Evolutionary conservation across 2,888 invertebrate genomes (phyloP).

Genomic region (Oxyscelio sp.): DNA sequence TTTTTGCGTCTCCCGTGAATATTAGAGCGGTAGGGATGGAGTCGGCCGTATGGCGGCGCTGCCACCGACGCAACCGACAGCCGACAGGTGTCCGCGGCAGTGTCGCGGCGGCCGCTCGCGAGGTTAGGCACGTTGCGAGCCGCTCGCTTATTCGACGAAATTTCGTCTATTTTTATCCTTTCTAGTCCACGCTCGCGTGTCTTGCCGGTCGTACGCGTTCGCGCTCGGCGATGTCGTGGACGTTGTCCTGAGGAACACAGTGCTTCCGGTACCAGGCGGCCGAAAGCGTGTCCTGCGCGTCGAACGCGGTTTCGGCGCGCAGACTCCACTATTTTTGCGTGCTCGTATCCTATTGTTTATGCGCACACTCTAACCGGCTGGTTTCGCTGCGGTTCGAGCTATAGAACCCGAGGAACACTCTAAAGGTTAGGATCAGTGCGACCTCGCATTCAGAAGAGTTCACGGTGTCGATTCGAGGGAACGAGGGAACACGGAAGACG

Average conservation of each 20-base stretch:
- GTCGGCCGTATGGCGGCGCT: slow-evolving; percentile 82
- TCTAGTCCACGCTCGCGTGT: slow-evolving; percentile 27
- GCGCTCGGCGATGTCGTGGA: slow-evolving; percentile 36
- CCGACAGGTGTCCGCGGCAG: slow-evolving; percentile 88
- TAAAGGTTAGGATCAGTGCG: slow-evolving; percentile 35
- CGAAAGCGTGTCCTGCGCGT: slow-evolving; percentile 60
- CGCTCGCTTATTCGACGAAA: slow-evolving; percentile 71
- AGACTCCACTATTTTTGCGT: slow-evolving; percentile 76
- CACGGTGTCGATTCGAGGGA: slow-evolving; percentile 52
- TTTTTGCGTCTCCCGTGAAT: slow-evolving; percentile 55
- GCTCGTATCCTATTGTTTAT: slow-evolving; percentile 23
- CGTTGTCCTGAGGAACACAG: slow-evolving; percentile 22
- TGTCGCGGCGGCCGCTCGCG: slow-evolving; percentile 88
- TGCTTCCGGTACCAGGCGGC: slow-evolving; percentile 43
- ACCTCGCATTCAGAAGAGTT: slow-evolving; percentile 18
- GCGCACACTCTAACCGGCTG: slow-evolving; percentile 42
- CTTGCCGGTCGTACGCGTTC: slow-evolving; percentile 19
- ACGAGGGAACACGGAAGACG: slow-evolving; percentile 25
- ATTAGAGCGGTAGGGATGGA: slow-evolving; percentile 75
- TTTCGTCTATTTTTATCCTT: slow-evolving; percentile 49
- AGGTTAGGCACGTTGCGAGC: slow-evolving; percentile 83
- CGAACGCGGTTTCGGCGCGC: slow-evolving; percentile 79
- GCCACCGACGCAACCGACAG: slow-evolving; percentile 85
- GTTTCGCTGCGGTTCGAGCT: slow-evolving; percentile 11
- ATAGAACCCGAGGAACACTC: slow-evolving; percentile 37